Conservation (phyloP, 2,113 vertebrate species). For the Gallinago jamesoni region DNA sequence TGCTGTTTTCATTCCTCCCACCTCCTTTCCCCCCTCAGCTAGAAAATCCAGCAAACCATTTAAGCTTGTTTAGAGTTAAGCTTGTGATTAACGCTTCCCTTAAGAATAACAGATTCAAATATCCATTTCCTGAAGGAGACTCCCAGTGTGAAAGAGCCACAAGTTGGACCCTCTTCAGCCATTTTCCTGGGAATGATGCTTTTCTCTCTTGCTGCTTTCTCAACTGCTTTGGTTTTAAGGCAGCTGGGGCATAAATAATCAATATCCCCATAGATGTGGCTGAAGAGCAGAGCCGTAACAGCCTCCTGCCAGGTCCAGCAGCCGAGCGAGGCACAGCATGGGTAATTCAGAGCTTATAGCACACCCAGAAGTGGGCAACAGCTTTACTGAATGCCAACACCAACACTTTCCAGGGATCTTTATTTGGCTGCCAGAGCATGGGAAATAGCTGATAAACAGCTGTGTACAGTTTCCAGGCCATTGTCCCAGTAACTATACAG, state of each 20-base stretch:
- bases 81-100: background rate
- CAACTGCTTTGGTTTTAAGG: background rate
- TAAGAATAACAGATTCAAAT: background rate
- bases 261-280: background rate
- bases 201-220: background rate
- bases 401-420: background rate
- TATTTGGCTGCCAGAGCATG: background rate
- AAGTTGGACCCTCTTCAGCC: background rate
- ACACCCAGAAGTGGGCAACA: background rate
- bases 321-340: background rate
- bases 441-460: background rate
- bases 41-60: background rate
- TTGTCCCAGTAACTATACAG: background rate
- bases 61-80: background rate
- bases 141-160: background rate
- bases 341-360: background rate
- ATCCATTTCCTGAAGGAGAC: background rate
- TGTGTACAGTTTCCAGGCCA: background rate
- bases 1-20: background rate
- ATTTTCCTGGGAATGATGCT: background rate
- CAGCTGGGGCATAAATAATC: conserved; percentile 17
- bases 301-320: background rate
- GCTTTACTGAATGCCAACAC: background rate
- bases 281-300: background rate
- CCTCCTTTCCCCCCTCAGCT: background rate